Conservation (phyloP, 1,140 invertebrate species). For the Bombus turneri region DNA sequence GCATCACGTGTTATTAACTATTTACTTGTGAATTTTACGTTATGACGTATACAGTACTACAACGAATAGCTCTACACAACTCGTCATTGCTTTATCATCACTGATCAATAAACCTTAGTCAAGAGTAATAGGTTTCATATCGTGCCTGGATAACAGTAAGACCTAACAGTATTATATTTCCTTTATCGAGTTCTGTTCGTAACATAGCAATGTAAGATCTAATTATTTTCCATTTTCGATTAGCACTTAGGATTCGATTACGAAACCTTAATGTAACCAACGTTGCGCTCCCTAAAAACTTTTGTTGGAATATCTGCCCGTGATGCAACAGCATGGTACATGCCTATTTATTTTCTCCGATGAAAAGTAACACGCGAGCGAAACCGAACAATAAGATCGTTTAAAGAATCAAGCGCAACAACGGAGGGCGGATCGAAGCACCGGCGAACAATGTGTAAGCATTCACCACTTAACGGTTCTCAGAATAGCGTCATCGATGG, state of each 20-base stretch:
- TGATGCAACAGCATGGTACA: conserved; percentile 33
- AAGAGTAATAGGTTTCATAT: neutral
- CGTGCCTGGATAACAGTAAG: neutral
- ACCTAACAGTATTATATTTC: neutral
- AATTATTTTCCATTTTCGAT: neutral
- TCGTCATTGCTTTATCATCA: neutral
- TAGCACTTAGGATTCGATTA: neutral
- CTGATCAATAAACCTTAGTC: neutral
- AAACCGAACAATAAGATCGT: conserved; percentile 61
- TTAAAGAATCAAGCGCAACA: conserved; percentile 58
- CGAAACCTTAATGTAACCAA: conserved; percentile 19
- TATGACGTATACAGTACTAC: neutral
- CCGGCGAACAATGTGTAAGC: conserved; percentile 49
- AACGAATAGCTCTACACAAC: neutral
- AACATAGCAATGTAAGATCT: neutral
- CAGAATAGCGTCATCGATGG: conserved; percentile 51
- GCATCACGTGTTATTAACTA: neutral
- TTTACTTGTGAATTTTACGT: neutral
- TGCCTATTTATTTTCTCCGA: conserved; percentile 46
- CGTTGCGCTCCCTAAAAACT: conserved; percentile 25
- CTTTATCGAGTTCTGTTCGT: neutral
- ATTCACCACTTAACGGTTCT: conserved; percentile 58
- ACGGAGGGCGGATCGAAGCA: conserved; percentile 62
- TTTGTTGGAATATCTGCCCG: neutral
- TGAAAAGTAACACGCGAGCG: conserved; percentile 55